Conservation (phyloP, 1,140 invertebrate genomes). For the Scaptomyza pallida region DNA sequence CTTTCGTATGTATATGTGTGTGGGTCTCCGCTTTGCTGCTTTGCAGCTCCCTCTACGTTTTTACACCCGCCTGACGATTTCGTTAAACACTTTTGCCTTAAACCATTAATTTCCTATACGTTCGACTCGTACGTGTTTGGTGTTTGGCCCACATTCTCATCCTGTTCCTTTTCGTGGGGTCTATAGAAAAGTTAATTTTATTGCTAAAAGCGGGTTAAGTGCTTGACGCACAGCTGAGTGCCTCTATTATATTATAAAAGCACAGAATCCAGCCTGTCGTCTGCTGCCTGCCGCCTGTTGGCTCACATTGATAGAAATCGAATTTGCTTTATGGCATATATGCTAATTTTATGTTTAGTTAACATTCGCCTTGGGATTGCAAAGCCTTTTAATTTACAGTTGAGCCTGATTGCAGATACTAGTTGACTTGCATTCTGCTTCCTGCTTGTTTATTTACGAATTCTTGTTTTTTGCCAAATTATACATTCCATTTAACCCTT, state of each 20-base stretch:
- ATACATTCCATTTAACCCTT: neutral
- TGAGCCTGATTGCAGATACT: conserved; percentile 25
- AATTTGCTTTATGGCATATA: conserved; percentile 83
- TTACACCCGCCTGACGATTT: conserved; percentile 54
- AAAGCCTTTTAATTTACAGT: conserved; percentile 60
- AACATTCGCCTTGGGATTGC: conserved; percentile 12
- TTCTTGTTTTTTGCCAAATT: too few relatives aligned
- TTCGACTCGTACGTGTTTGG: conserved; percentile 69
- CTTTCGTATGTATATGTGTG: conserved; percentile 30
- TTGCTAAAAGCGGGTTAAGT: conserved; percentile 83
- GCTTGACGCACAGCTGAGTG: conserved; percentile 73
- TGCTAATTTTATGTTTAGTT: conserved; percentile 75
- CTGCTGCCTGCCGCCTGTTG: too few relatives aligned
- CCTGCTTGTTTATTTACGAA: too few relatives aligned
- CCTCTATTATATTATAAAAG: conserved; percentile 43
- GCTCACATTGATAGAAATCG: conserved; percentile 69
- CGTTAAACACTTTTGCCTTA: conserved; percentile 84
- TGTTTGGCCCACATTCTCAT: conserved; percentile 2
- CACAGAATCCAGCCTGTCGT: neutral
- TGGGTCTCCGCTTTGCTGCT: conserved; percentile 4
- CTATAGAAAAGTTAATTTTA: conserved; percentile 81
- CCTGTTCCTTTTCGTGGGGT: conserved; percentile 11
- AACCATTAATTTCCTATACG: conserved; percentile 84
- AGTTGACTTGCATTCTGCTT: neutral
- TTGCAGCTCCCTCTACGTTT: neutral